Percentiles rank a stretch among this genome's conserved stretches.
These are phyloP conservation scores for Scomber colias DNA, from an alignment of 2,113 vertebrate species.

Conservation along the genomic window DNA sequence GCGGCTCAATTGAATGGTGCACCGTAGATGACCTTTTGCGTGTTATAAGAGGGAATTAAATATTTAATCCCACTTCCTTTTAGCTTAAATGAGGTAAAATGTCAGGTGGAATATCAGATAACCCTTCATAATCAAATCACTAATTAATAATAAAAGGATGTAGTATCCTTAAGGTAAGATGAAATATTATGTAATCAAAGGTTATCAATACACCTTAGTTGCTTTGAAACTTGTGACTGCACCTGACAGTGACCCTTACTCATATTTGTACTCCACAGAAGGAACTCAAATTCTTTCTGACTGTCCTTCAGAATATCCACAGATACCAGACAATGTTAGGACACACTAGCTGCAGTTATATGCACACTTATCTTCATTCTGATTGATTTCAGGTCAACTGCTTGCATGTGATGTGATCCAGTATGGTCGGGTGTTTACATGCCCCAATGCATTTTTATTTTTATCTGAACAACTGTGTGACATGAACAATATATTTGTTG, in stretches of 20 bases:
- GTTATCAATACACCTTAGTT: neutral
- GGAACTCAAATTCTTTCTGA: constrained; percentile 23
- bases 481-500: too few species aligned
- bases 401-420: too few species aligned
- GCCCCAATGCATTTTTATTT: too few species aligned
- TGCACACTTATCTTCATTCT: too few species aligned
- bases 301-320: constrained; percentile 10
- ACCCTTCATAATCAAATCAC: constrained; percentile 34
- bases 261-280: neutral
- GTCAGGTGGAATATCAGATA: constrained; percentile 48
- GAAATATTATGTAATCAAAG: constrained; percentile 25
- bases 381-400: too few species aligned
- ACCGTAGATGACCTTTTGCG: constrained; percentile 30
- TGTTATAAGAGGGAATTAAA: constrained; percentile 40
- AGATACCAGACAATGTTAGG: neutral
- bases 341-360: too few species aligned
- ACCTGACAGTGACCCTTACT: neutral
- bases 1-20: neutral
- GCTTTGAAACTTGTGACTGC: constrained; percentile 7
- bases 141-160: constrained; percentile 23
- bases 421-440: too few species aligned
- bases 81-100: constrained; percentile 32
- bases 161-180: constrained; percentile 22
- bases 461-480: too few species aligned
- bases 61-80: constrained; percentile 42